phyloP scores from a whole-genome alignment of 2,797 vertebrate species.

The Garrulus glandarius region DNA sequence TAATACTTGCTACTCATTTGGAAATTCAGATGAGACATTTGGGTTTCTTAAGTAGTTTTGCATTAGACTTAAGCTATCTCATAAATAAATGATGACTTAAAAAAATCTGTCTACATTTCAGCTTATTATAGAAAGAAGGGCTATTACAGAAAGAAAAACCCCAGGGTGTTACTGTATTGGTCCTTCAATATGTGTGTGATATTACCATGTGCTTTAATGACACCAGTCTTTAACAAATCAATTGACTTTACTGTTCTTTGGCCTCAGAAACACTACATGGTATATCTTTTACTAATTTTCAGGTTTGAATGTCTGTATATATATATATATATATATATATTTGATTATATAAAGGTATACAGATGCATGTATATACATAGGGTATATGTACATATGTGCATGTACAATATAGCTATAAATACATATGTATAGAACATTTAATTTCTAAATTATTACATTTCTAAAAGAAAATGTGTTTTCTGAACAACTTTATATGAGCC shows the following conservation, averaged over 20 bases:
- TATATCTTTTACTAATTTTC: neutral
- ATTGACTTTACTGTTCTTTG: neutral
- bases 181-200: conserved; percentile 12
- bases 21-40: conserved; percentile 64
- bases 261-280: neutral
- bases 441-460: neutral
- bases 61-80: conserved; percentile 55
- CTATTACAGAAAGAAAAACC: conserved; percentile 30
- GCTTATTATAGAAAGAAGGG: conserved; percentile 31
- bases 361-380: neutral
- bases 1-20: conserved; percentile 50
- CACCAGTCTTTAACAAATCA: neutral
- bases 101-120: conserved; percentile 48
- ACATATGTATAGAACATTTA: neutral
- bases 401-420: neutral
- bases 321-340: neutral
- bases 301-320: neutral
- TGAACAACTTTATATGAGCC: neutral
- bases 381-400: neutral
- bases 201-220: neutral
- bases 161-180: neutral
- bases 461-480: neutral
- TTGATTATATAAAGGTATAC: neutral
- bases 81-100: conserved; percentile 57
- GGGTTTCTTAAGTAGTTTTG: conserved; percentile 51